phyloP scores from a whole-genome alignment of 2,888 invertebrate species.

The Entomobrya proxima region DNA sequence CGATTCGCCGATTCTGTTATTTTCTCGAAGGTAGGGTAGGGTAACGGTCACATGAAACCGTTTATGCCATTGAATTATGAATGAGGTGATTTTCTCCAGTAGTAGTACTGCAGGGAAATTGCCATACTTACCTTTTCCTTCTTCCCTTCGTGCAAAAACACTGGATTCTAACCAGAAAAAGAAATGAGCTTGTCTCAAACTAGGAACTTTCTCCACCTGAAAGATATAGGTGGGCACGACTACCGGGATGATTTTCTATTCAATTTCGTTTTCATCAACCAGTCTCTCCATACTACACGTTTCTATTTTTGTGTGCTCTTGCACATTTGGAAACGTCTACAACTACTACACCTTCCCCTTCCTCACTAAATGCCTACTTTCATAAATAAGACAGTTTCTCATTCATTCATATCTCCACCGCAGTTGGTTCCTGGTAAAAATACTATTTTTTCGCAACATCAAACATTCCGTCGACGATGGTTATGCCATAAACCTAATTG shows the following conservation, averaged over 20 bases:
- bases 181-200: too few species aligned
- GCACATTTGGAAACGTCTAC: too few species aligned
- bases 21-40: background rate
- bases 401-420: background rate
- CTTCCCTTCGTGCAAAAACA: background rate
- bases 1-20: background rate
- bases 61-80: slow-evolving; percentile 57
- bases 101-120: background rate
- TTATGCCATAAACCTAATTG: background rate
- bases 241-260: too few species aligned
- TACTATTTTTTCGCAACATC: background rate
- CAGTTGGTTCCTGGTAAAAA: too few species aligned
- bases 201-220: too few species aligned
- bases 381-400: background rate
- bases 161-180: background rate
- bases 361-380: too few species aligned
- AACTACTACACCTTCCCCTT: too few species aligned
- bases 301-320: too few species aligned
- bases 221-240: too few species aligned
- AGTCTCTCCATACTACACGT: too few species aligned
- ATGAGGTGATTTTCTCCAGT: slow-evolving; percentile 51
- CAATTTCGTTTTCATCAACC: too few species aligned
- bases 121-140: background rate
- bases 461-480: background rate
- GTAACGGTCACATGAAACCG: slow-evolving; percentile 55